phyloP scores from a whole-genome alignment of 2,113 vertebrate species.

The Daphoenositta chrysoptera region DNA sequence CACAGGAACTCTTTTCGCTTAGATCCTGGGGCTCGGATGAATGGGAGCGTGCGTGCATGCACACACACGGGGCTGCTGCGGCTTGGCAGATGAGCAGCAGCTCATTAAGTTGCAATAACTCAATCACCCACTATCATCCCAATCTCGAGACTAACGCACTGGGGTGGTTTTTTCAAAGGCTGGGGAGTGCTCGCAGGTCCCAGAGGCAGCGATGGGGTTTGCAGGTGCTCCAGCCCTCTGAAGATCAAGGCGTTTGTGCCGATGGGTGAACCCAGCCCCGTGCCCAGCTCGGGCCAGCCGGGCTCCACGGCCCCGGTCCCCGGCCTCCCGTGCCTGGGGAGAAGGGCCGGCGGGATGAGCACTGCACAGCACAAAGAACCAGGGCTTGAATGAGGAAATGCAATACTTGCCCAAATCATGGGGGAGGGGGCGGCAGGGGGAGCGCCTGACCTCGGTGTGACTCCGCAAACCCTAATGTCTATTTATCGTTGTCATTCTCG shows the following conservation, averaged over 20 bases:
- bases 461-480: not conserved
- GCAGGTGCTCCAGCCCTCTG: not conserved
- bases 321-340: fast-evolving
- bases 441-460: not conserved
- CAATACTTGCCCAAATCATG: not conserved
- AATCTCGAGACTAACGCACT: not conserved
- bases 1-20: not conserved
- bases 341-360: not conserved
- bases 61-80: not conserved
- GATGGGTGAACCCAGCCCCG: not conserved
- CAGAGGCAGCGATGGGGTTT: not conserved
- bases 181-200: not conserved
- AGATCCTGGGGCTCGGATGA: not conserved
- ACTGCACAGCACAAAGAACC: not conserved
- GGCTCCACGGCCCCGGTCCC: not conserved
- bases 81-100: constrained; percentile 12
- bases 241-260: not conserved
- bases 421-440: not conserved
- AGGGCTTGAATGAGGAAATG: not conserved
- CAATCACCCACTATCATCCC: not conserved
- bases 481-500: constrained; percentile 23
- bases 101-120: constrained; percentile 37
- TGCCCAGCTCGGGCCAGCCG: not conserved
- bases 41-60: not conserved
- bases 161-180: not conserved